Conservation (phyloP, 2,888 invertebrate species). For the Nemoura dubitans region DNA sequence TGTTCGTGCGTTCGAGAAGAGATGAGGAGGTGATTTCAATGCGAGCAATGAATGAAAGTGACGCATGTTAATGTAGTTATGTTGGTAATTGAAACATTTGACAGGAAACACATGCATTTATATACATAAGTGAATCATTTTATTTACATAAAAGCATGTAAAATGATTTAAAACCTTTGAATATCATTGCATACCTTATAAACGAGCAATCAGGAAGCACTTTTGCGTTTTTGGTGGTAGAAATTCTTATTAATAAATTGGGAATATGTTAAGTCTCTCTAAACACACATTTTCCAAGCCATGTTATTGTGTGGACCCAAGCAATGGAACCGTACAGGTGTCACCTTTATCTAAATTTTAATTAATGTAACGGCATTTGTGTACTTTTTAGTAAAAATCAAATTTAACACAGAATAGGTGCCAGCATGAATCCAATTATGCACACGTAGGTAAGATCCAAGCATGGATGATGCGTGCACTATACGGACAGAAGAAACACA, state of each 20-base stretch:
- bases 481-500: background rate
- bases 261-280: too few species aligned
- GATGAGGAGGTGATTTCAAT: background rate
- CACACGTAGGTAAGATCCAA: background rate
- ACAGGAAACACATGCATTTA: too few species aligned
- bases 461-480: background rate
- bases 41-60: background rate
- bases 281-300: background rate
- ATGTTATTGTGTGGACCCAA: too few species aligned
- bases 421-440: background rate
- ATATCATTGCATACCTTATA: too few species aligned
- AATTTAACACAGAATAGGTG: background rate
- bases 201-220: too few species aligned
- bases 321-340: too few species aligned
- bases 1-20: background rate
- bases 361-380: background rate
- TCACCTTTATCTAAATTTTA: background rate
- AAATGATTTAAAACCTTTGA: too few species aligned
- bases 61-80: background rate
- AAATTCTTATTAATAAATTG: too few species aligned
- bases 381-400: background rate
- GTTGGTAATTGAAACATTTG: background rate
- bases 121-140: too few species aligned
- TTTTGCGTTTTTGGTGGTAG: too few species aligned
- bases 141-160: too few species aligned